Conservation (phyloP, 2,797 vertebrate species). For the Peromyscus nudipes region DNA sequence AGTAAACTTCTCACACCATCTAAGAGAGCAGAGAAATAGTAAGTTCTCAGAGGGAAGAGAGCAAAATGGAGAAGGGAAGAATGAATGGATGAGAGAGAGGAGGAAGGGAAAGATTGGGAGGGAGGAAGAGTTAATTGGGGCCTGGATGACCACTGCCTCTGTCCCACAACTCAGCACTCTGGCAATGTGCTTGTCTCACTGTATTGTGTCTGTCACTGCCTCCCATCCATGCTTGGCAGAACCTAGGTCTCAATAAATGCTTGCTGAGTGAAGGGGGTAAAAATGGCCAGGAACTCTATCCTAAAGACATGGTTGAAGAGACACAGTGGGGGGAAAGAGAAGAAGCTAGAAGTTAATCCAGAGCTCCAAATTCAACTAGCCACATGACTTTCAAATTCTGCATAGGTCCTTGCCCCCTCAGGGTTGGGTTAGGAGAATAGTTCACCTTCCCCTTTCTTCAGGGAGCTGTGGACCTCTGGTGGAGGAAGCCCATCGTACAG, state of each 20-base stretch:
- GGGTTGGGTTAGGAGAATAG: neutral
- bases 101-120: neutral
- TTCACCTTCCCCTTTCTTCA: neutral
- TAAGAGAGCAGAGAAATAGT: neutral
- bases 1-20: neutral
- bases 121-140: neutral
- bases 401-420: neutral
- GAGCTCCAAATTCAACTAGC: neutral
- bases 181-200: neutral
- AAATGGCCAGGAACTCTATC: neutral
- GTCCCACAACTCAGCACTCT: neutral
- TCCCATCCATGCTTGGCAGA: neutral
- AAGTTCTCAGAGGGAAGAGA: neutral
- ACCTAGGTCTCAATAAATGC: neutral
- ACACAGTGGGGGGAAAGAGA: neutral
- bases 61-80: neutral
- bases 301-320: neutral
- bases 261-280: neutral
- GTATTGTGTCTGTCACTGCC: neutral
- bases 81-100: too few species aligned
- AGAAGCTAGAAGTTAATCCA: neutral
- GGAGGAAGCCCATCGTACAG: neutral
- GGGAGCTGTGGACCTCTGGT: neutral
- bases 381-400: neutral
- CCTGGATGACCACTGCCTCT: neutral